Evolutionary conservation across 1,140 invertebrate species (phyloP).

Genomic region (Drosophila yakuba): DNA sequence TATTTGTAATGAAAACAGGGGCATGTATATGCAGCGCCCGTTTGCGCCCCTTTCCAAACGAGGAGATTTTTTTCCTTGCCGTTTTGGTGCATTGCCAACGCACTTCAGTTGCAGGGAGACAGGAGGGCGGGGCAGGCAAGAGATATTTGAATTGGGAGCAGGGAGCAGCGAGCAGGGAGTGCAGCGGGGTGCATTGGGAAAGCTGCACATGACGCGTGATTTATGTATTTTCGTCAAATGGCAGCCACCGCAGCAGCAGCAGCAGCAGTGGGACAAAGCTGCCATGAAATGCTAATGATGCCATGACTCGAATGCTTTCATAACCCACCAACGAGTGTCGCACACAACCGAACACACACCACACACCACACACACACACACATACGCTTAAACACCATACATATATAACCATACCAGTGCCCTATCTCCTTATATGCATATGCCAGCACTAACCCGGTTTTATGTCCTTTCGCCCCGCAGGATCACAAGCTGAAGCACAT

Average conservation of each 20-base stretch:
- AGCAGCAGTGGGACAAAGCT: slow-evolving; percentile 47
- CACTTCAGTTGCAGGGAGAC: slow-evolving; percentile 60
- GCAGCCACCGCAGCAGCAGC: slow-evolving; percentile 61
- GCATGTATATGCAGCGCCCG: slow-evolving; percentile 65
- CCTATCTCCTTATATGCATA: slow-evolving; percentile 13
- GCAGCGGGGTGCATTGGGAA: background rate
- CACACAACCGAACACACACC: slow-evolving; percentile 22
- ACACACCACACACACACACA: slow-evolving; percentile 1
- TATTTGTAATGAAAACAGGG: slow-evolving; percentile 83
- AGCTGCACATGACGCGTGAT: slow-evolving; percentile 81
- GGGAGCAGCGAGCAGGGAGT: background rate
- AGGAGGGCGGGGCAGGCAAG: slow-evolving; percentile 9
- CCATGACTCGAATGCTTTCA: slow-evolving; percentile 69
- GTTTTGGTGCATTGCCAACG: slow-evolving; percentile 75
- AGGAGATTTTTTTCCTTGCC: background rate
- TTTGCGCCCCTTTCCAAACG: slow-evolving; percentile 6
- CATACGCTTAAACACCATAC: slow-evolving; percentile 9
- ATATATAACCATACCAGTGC: background rate
- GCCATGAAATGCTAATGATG: slow-evolving; percentile 82
- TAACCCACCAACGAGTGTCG: slow-evolving; percentile 55
- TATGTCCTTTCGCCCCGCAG: slow-evolving; percentile 85
- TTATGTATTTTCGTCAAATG: slow-evolving; percentile 83
- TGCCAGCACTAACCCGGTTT: slow-evolving; percentile 48
- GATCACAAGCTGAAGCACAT: slow-evolving; percentile 98
- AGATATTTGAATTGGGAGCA: slow-evolving; percentile 72